Percentiles rank a stretch among this genome's conserved stretches.
These are phyloP conservation scores for Coleophora deauratella DNA, from an alignment of 2,888 invertebrate genomes.

Conservation along the genomic window DNA sequence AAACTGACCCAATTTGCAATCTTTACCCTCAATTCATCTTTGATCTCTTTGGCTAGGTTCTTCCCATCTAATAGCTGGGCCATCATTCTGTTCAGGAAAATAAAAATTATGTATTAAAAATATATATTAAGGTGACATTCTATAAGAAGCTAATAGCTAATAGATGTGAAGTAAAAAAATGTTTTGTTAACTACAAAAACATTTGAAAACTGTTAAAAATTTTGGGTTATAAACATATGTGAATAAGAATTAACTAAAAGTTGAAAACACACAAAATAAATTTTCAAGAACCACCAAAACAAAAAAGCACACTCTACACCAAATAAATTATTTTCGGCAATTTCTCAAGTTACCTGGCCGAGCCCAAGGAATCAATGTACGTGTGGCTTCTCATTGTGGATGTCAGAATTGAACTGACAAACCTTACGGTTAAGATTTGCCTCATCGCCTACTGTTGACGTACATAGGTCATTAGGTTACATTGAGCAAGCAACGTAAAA, in stretches of 20 bases:
- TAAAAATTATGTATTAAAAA: conserved; percentile 5
- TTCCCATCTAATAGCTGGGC: conserved; percentile 84
- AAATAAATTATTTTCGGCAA: conserved; percentile 10
- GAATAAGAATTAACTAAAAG: conserved; percentile 1
- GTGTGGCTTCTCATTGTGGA: conserved; percentile 69
- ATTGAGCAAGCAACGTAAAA: conserved; percentile 23
- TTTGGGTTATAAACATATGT: too few relatives aligned
- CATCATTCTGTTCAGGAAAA: conserved; percentile 55
- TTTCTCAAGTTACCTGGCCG: conserved; percentile 57
- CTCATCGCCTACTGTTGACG: conserved; percentile 70
- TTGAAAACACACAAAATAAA: conserved; percentile 11
- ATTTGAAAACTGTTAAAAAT: background rate
- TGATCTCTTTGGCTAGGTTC: conserved; percentile 79
- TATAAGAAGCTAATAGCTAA: background rate
- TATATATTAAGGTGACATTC: background rate
- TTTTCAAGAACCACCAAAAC: conserved; percentile 3
- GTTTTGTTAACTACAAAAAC: too few relatives aligned
- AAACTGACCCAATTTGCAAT: conserved; percentile 76
- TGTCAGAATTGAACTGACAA: conserved; percentile 63
- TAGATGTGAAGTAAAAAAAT: background rate
- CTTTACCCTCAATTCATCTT: conserved; percentile 76
- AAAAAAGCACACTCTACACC: conserved; percentile 19
- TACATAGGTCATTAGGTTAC: conserved; percentile 63
- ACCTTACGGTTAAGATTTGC: conserved; percentile 55
- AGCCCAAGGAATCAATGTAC: conserved; percentile 61